These are phyloP conservation scores for Catalaphyllia jardinei DNA, from an alignment of 64 coral and sea anemone species.

Conservation along the genomic window DNA sequence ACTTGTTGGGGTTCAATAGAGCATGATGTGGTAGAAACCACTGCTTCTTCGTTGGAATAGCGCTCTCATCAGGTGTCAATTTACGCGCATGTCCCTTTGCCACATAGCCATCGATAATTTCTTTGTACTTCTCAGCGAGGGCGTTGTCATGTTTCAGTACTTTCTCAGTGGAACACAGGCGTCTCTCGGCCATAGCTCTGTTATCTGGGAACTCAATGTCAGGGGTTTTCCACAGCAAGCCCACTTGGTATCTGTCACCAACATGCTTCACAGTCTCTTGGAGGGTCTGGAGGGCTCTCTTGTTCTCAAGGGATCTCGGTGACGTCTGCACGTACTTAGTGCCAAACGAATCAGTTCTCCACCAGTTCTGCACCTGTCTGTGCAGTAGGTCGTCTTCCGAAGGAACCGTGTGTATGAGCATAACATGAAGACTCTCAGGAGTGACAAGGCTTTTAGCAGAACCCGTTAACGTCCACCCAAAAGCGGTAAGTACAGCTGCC, in stretches of 20 bases:
- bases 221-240: constrained; percentile 21
- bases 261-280: not conserved
- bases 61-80: not conserved
- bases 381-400: constrained; percentile 2
- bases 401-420: not conserved
- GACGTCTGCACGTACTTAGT: not conserved
- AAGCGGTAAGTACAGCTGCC: not conserved
- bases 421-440: too few species aligned
- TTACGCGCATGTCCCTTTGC: not conserved
- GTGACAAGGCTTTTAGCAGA: not conserved
- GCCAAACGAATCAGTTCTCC: constrained; percentile 24
- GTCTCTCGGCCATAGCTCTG: not conserved
- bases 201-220: constrained; percentile 4
- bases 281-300: constrained; percentile 11
- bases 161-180: not conserved
- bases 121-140: constrained; percentile 2
- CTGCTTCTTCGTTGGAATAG: not conserved
- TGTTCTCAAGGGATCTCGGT: constrained; percentile 19
- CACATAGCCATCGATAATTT: constrained; percentile 15
- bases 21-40: constrained; percentile 30
- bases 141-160: not conserved
- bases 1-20: constrained; percentile 12
- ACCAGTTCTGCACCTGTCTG: constrained; percentile 31
- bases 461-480: constrained; percentile 23
- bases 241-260: constrained; percentile 20